Evolutionary conservation across 2,797 vertebrate species (phyloP), one percentile per base, ranked within the genome.

Genomic region (Sylvia borin): DNA sequence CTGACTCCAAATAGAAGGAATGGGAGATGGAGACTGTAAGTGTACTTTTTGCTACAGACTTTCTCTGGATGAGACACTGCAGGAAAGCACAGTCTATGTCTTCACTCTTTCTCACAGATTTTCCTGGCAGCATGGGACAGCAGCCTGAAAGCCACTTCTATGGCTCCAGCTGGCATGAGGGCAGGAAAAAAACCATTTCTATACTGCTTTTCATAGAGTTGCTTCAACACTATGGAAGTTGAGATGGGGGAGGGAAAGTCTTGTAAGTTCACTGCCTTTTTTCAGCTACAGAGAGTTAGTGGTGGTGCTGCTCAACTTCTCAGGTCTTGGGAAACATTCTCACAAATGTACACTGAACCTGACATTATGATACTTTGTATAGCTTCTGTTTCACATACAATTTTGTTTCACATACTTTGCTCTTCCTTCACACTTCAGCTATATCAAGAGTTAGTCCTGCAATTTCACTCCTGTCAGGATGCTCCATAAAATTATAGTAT

Each of bases 221-320:
- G 36, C 24, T 82, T 75, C 40, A 76, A 18, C 12, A 26, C 11
- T 71, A 19, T 27, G 5, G 5, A 80, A 64, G 6, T 48, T 22
- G 9, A 57, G 6, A 11, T 4, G 6, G 11, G 4, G 21, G 4
- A 55, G 13, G 10, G 5, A 79, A 11, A 73, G 2, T 19, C n/a
- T 64, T 57, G 40, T 34, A 20, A 42, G 21, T 57, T 24, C 21
- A 6, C 4, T 76, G 27, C 8, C 19, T 4, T 66, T 43, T 72
- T 40, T 40, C 27, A 51, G 40, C 36, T 73, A 62, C 18, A 40
- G 31, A 55, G 2, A 62, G 0, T 50, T 72, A 50, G 36, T 45
- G 25, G 0, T 54, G 31, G 7, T 13, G 9, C 6, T 4, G 7
- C 10, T 34, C 0, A 0, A 2, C 48, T 81, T 47, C 62, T 50